Base-by-base conservation (phyloP, 2,113 vertebrate genomes). In the Accipiter virgatus region DNA sequence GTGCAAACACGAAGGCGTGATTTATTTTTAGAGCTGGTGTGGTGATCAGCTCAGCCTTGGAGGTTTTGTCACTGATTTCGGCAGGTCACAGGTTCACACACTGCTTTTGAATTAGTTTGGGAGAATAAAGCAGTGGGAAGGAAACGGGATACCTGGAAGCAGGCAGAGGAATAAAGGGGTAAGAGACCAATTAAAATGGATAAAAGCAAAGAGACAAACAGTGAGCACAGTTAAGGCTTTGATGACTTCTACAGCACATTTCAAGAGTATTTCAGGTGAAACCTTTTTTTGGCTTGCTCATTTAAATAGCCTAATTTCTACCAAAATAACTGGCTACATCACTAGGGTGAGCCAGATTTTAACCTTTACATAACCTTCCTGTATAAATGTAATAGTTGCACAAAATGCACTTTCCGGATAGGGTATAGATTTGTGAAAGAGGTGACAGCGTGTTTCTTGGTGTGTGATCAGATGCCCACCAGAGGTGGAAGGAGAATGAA, bases 231-330 rank as follows among this genome's bases (percentile, higher is more conserved):
- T 70, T 86, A 96, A 72, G 43, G 66, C 50, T 94, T 90, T 86
- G 56, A 83, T 20, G 13, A 32, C 23, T 91, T 90, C 48, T 56
- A 20, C 22, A 78, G 81, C 47, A 68, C 48, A 88, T 85, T 94
- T 79, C 26, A 29, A 88, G 71, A 81, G 58, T 90, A 90, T 86
- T 82, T 88, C 62, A 91, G 90, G 85, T 72, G 40, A 92, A 93
- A 68, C 8, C 19, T 61, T 71, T 84, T 84, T 90, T 70, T 50
- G 25, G 26, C 34, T 86, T 42, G 38, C n/a, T 73, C 65, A 34
- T 68, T 68, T 48, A 82, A 93, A 66, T n/a, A 80, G 50, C 32
- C 14, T 94, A 17, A 81, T 81, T 96, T 87, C 77, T 67, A 71
- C 84, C 81, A 92, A 88, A 90, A 92, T 73, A 83, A 53, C 53